Conservation (phyloP, 92 coral and sea anemone species). For the Epizoanthus fatuus region DNA sequence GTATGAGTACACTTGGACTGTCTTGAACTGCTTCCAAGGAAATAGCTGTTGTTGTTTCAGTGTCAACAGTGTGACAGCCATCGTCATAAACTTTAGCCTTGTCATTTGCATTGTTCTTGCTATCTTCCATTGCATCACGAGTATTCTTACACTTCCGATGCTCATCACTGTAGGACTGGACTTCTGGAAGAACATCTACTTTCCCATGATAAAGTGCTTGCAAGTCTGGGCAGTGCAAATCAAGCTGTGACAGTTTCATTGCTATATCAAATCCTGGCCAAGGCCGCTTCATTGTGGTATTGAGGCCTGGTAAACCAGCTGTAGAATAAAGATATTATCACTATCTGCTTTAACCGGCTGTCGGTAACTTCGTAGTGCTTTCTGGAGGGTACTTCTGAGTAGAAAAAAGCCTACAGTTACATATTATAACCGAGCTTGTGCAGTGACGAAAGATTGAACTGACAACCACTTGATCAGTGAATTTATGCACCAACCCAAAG, state of each 20-base stretch:
- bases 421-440: too few relatives aligned
- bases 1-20: neutral
- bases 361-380: too few relatives aligned
- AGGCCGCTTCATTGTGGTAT: neutral
- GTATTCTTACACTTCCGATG: neutral
- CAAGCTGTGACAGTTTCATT: neutral
- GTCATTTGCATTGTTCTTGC: neutral
- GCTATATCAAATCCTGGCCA: slow-evolving; percentile 11
- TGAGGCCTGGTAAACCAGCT: neutral
- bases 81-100: neutral
- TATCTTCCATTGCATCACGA: neutral
- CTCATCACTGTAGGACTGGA: neutral
- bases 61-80: neutral
- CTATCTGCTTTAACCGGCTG: neutral
- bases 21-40: neutral
- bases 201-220: neutral
- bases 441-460: too few relatives aligned
- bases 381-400: too few relatives aligned
- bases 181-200: neutral
- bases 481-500: too few relatives aligned
- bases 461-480: too few relatives aligned
- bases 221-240: slow-evolving; percentile 10
- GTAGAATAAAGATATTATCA: neutral
- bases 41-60: neutral
- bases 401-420: too few relatives aligned